Evolutionary conservation across 2,888 invertebrate genomes (phyloP), one percentile per base, ranked within the genome.

Genomic region (Sesia bembeciformis): DNA sequence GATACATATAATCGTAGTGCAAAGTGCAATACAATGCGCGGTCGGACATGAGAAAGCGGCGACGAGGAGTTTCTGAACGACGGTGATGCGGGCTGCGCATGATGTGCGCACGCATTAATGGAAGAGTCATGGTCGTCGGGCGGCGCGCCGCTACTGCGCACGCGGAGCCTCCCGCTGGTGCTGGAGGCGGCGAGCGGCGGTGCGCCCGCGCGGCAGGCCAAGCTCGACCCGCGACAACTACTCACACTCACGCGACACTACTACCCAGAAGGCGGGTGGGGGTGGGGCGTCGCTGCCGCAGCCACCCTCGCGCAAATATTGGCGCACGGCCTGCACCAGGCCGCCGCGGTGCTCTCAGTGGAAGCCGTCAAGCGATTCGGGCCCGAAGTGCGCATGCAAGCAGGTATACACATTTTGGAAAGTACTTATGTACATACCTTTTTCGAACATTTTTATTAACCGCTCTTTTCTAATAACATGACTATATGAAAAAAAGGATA

Each of bases 251-350:
- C 94, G 62, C 94, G 95, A 67, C 95, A 96, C 72, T 96, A 96
- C 82, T 96, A 96, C 80, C 96, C 96, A 41, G 96, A 96, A 81
- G 95, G 95, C 4, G 96, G 95, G 0, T 96, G 96, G 96, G 96
- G 96, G 4, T 96, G 95, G 95, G 92, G 95, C 54, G 93, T 96
- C 53, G 91, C 95, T 2, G 87, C 91, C 23, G 94, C 93, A 40
- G 94, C 93, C 23, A 91, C 95, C 39, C 78, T 94, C 39, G 94
- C 93, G 43, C 94, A 96, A 76, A 85, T 95, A 41, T 81, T 96
- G 42, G 92, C 93, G 38, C 93, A 94, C 68, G 96, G 96, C 0
- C 82, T 95, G 62, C 94, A 95, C 63, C 91, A 93, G 49, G 92
- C 93, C n/a, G 86, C 90, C 40, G 92, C 92, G 5, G 88, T 93